phyloP scores from a whole-genome alignment of 1,140 invertebrate species.

The Drosophila aff. region DNA sequence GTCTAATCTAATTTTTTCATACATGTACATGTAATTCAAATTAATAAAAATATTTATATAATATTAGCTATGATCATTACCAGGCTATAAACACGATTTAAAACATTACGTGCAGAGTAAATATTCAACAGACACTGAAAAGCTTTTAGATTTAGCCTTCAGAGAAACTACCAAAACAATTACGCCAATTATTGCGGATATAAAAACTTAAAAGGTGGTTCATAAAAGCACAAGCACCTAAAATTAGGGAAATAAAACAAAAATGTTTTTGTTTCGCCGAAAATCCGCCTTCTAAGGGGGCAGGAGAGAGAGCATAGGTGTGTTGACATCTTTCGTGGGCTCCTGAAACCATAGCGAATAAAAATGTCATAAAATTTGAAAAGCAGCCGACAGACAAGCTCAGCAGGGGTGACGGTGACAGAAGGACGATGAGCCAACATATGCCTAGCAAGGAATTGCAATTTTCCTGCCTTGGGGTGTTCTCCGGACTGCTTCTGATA shows the following conservation, averaged over 20 bases:
- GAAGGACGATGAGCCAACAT: slow-evolving; percentile 44
- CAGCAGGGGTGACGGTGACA: slow-evolving; percentile 5
- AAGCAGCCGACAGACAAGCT: slow-evolving; percentile 57
- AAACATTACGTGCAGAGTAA: slow-evolving; percentile 23
- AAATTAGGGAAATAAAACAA: slow-evolving; percentile 49
- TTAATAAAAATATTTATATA: not conserved
- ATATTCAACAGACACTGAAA: slow-evolving; percentile 55
- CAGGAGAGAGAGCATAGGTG: slow-evolving; percentile 41
- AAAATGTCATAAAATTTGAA: slow-evolving; percentile 83
- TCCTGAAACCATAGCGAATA: slow-evolving; percentile 50
- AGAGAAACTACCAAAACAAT: slow-evolving; percentile 73
- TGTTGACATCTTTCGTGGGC: slow-evolving; percentile 48
- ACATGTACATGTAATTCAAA: not conserved
- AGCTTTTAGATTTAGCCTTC: slow-evolving; percentile 59
- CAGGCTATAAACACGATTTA: not conserved
- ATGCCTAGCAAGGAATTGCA: slow-evolving; percentile 65
- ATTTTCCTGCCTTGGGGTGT: slow-evolving; percentile 50
- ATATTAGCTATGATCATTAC: too few relatives aligned
- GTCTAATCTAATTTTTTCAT: not conserved
- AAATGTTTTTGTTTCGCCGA: slow-evolving; percentile 58
- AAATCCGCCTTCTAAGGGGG: slow-evolving; percentile 14
- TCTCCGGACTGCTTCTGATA: slow-evolving; percentile 10
- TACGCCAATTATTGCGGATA: slow-evolving; percentile 71
- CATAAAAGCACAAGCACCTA: slow-evolving; percentile 37
- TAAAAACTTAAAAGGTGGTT: slow-evolving; percentile 72